Evolutionary conservation across 2,113 vertebrate genomes (phyloP).

Genomic region (Tupaia chinensis): DNA sequence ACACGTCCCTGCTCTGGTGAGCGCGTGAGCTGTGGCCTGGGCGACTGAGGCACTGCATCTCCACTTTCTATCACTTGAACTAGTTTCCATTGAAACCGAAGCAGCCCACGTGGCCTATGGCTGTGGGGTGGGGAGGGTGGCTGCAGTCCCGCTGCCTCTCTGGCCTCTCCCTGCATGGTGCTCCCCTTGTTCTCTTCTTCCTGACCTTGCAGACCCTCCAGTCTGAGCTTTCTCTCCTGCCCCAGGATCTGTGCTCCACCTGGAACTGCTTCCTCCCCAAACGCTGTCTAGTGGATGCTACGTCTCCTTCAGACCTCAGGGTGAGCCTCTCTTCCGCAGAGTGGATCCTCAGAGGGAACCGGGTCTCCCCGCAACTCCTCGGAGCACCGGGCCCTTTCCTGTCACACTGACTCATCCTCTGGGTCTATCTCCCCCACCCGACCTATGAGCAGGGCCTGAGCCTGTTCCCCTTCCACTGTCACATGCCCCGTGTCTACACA

Average conservation of each 20-base stretch:
- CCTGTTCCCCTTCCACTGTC: not conserved
- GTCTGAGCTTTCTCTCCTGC: not conserved
- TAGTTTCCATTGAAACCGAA: not conserved
- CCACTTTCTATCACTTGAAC: not conserved
- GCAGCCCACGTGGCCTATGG: not conserved
- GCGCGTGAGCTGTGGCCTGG: not conserved
- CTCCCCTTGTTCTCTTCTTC: not conserved
- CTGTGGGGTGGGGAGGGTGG: not conserved
- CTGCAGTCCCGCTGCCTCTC: not conserved
- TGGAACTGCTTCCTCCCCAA: not conserved
- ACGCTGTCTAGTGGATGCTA: not conserved
- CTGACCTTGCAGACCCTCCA: not conserved
- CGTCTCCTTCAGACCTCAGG: not conserved
- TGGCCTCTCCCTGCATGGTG: rapidly evolving
- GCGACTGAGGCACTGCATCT: not conserved
- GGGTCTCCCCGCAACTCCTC: not conserved
- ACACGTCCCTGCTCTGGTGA: not conserved
- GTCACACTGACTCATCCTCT: not conserved
- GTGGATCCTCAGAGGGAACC: not conserved
- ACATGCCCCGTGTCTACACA: not conserved
- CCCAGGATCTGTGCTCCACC: not conserved
- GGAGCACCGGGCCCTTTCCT: rapidly evolving
- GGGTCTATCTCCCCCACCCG: not conserved
- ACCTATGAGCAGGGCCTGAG: not conserved
- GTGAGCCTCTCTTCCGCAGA: not conserved